Conservation (phyloP, 2,888 invertebrate genomes). For the Amphipyra tragopoginis region DNA sequence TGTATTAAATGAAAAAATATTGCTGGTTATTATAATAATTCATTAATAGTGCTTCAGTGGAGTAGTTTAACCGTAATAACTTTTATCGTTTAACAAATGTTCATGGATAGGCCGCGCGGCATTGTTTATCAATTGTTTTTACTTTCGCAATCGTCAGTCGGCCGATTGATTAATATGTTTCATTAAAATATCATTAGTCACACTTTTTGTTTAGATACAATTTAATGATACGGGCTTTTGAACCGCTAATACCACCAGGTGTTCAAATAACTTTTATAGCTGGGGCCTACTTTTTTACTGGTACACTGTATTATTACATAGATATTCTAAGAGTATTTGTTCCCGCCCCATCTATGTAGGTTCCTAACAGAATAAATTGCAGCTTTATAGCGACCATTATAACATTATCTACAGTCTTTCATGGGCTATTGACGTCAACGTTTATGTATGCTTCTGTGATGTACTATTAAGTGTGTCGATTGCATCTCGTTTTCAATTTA, state of each 20-base stretch:
- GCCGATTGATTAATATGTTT: constrained; percentile 58
- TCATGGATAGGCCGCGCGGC: constrained; percentile 26
- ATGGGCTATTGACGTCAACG: constrained; percentile 5
- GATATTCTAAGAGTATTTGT: constrained; percentile 20
- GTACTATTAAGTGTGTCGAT: constrained; percentile 31
- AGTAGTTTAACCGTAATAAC: constrained; percentile 49
- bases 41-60: constrained; percentile 42
- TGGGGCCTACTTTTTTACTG: constrained; percentile 37
- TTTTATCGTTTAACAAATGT: constrained; percentile 43
- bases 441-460: constrained; percentile 6
- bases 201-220: constrained; percentile 50
- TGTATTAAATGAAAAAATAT: constrained; percentile 28
- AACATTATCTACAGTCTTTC: constrained; percentile 9
- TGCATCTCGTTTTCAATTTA: constrained; percentile 47
- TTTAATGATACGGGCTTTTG: constrained; percentile 45
- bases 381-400: constrained; percentile 9
- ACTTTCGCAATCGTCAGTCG: constrained; percentile 40
- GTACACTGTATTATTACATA: constrained; percentile 23
- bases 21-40: constrained; percentile 43
- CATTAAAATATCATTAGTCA: constrained; percentile 60
- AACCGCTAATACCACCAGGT: constrained; percentile 43
- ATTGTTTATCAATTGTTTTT: constrained; percentile 55
- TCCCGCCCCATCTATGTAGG: constrained; percentile 29
- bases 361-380: constrained; percentile 35
- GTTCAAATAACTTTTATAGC: constrained; percentile 44